Evolutionary conservation across 2,888 invertebrate species (phyloP), one percentile per base, ranked within the genome.

Genomic region (Lathronympha strigana): DNA sequence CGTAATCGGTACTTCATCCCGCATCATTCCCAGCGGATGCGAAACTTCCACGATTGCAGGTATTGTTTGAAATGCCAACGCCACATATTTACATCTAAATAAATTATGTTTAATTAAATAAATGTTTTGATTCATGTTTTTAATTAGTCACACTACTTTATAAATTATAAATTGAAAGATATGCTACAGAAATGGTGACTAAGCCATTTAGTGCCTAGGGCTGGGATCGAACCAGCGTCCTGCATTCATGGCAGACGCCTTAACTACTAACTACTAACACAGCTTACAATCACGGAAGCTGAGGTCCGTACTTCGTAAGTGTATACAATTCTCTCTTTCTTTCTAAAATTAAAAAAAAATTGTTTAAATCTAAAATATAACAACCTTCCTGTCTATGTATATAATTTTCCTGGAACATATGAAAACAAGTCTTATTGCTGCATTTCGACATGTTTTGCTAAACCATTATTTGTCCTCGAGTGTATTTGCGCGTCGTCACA

Each of bases 401-500:
- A n/a, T n/a, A n/a, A 28, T 31, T 45, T 19, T n/a, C 19, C 25
- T 8, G 17, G 43, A 13, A 38, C n/a, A 54, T 15, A 61, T n/a
- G n/a, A n/a, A 40, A 61, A 49, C 31, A 45, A n/a, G 49, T 40
- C 53, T 19, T 21, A 21, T 25, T 36, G 15, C n/a, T 15, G n/a
- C 23, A 47, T 61, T 54, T 66, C 60, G 66, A 54, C 54, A 61
- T 54, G 66, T 49, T 54, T 38, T 53, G 45, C 60, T 54, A 50
- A 67, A 64, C 49, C 60, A 67, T 63, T 63, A 67, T 61, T 61
- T 76, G 78, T 72, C 73, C 72, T 67, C 61, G 68, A 60, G 70
- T 77, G 75, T 73, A 77, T 76, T 70, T 72, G 63, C 61, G 70
- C 68, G 69, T 73, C 76, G 75, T 77, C 68, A 71, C 75, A 60